Base-by-base conservation (phyloP, 2,113 vertebrate genomes). In the Psettodes erumei region DNA sequence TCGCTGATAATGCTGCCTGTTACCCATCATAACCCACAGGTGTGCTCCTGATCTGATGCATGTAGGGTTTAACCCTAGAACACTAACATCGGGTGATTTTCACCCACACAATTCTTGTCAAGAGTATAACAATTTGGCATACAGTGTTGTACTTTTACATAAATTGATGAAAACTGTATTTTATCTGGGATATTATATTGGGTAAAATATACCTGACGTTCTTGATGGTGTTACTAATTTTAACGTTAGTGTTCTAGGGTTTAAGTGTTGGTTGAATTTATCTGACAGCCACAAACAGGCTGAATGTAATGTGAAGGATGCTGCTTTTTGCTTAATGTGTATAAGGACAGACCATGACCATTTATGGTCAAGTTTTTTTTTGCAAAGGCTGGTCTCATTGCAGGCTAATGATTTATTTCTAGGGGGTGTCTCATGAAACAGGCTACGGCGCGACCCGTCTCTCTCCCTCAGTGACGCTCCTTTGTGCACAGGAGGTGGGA, bases 401-500 rank as follows among this genome's bases (percentile, higher is more conserved):
- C 40, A 15, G 47, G 45, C 25, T 70, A 43, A 73, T 73, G 58
- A 59, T 60, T 74, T 78, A 77, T 82, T 83, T 79, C 70, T 79
- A n/a, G 11, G 66, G 69, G 40, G 50, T 78, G 79, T 79, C 72
- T 83, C 77, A 60, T 77, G 73, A 86, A 79, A 86, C 68, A 59
- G 67, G 72, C 37, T 40, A 75, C 87, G 84, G 89, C 74, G 87
- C 81, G 81, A 82, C 79, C 88, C 65, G 82, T 86, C 86, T 86
- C 77, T 80, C 69, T 86, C 69, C 66, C 53, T 75, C 81, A 35
- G 63, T 79, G 82, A 76, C 71, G 83, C 85, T 88, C 65, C 86
- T 91, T 90, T 88, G 89, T 90, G 87, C 87, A 79, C 86, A 82
- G 88, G 82, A 85, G 91, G 87, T 72, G 86, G 88, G 82, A 83